Percentiles rank a stretch among this genome's conserved stretches.
phyloP scores from a whole-genome alignment of 2,113 vertebrate species.

The Brienomyrus longianalis region DNA sequence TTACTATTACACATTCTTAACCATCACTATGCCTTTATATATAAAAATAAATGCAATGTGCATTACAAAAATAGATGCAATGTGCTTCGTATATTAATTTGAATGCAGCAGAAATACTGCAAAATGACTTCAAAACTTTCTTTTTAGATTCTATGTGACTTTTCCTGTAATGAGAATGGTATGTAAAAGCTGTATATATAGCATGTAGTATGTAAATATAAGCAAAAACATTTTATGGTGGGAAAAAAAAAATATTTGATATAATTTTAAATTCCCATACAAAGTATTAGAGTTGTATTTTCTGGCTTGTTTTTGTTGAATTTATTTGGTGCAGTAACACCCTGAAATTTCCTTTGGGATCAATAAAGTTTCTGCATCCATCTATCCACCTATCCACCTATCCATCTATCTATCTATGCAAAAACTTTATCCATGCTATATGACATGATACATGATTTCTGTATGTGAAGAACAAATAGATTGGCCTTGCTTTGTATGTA shows the following conservation, averaged over 20 bases:
- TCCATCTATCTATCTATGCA: neutral
- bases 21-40: neutral
- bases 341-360: too few species aligned
- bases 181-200: neutral
- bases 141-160: neutral
- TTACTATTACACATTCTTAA: neutral
- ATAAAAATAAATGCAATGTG: neutral
- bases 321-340: neutral
- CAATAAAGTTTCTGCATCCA: too few species aligned
- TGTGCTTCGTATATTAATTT: neutral
- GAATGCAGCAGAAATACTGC: neutral
- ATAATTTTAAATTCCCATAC: neutral
- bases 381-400: neutral
- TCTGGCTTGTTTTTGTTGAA: neutral
- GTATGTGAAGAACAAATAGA: neutral
- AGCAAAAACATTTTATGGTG: neutral
- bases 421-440: neutral
- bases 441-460: neutral
- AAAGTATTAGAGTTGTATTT: neutral
- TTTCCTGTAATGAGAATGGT: neutral
- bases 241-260: neutral
- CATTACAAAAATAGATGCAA: neutral
- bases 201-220: neutral
- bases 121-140: neutral
- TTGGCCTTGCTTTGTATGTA: neutral